Evolutionary conservation across 2,113 vertebrate genomes (phyloP).

Genomic region (Pelvicachromis taeniatus): DNA sequence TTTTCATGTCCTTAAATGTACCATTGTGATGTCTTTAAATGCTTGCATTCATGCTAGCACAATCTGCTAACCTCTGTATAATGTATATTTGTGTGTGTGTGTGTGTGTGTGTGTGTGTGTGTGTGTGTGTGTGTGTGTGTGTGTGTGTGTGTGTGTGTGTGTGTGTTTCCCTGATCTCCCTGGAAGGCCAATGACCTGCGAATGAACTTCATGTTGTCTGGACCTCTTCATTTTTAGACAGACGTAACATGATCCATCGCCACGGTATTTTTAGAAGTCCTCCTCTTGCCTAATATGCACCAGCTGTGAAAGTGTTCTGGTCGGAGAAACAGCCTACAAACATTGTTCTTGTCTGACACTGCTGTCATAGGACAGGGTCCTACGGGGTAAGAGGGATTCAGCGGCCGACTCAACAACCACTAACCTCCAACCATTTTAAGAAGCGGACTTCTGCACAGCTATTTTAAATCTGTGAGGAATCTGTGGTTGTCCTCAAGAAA

Average conservation of each 20-base stretch:
- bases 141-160: not conserved
- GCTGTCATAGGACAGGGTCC: slow-evolving; percentile 3
- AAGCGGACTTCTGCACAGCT: not conserved
- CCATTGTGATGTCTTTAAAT: not conserved
- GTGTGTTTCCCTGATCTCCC: slow-evolving; percentile 59
- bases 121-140: not conserved
- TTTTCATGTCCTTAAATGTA: not conserved
- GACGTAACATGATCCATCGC: slow-evolving; percentile 74
- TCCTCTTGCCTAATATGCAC: slow-evolving; percentile 58
- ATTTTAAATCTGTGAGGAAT: slow-evolving; percentile 21
- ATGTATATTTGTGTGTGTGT: not conserved
- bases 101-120: not conserved
- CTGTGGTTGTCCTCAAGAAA: not conserved
- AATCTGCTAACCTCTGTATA: not conserved
- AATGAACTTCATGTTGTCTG: slow-evolving; percentile 77
- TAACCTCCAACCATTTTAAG: slow-evolving; percentile 3
- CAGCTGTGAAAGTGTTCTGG: slow-evolving; percentile 47
- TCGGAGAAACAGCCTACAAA: not conserved
- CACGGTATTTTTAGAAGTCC: slow-evolving; percentile 81
- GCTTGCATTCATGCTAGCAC: not conserved
- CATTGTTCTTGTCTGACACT: slow-evolving; percentile 17
- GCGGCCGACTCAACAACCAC: not conserved
- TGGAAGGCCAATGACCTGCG: slow-evolving; percentile 81
- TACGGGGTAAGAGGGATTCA: slow-evolving; percentile 19
- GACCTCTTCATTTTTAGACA: slow-evolving; percentile 77